Evolutionary conservation across 1,140 invertebrate genomes (phyloP).

Genomic region (Euura lappo): DNA sequence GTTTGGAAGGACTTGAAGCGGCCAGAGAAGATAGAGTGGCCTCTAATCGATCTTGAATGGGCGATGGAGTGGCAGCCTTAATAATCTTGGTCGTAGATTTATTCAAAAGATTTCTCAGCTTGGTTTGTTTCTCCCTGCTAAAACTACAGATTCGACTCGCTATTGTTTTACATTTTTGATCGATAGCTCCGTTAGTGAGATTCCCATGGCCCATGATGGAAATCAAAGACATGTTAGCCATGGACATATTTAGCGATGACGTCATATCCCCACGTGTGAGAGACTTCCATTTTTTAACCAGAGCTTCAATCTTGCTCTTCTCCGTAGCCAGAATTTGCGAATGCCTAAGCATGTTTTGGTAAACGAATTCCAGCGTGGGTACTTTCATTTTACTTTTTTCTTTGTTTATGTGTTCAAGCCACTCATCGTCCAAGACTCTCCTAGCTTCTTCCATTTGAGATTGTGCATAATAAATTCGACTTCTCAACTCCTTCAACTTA

Average conservation of each 20-base stretch:
- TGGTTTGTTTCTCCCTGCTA: constrained; percentile 43
- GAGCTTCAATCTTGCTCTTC: constrained; percentile 37
- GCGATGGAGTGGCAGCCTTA: constrained; percentile 41
- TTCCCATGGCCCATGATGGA: constrained; percentile 27
- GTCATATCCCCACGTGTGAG: constrained; percentile 29
- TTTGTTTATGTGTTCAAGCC: constrained; percentile 42
- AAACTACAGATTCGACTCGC: constrained; percentile 43
- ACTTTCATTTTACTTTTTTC: constrained; percentile 49
- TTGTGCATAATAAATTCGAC: constrained; percentile 52
- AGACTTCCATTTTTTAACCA: constrained; percentile 41
- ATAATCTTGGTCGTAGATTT: constrained; percentile 41
- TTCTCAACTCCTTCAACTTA: constrained; percentile 51
- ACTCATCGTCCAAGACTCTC: constrained; percentile 53
- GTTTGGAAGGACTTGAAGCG: constrained; percentile 21
- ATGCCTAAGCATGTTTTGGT: constrained; percentile 50
- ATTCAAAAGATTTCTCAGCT: constrained; percentile 42
- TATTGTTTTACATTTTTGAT: constrained; percentile 48
- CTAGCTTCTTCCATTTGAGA: constrained; percentile 55
- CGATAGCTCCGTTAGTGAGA: constrained; percentile 38
- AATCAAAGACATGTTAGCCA: constrained; percentile 39
- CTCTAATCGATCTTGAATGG: constrained; percentile 49
- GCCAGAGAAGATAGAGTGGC: constrained; percentile 49
- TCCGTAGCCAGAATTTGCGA: constrained; percentile 48
- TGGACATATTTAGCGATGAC: constrained; percentile 41
- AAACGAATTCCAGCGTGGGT: constrained; percentile 52